Conservation (phyloP, 1,140 invertebrate genomes). For the Meloidogyne floridensis region DNA sequence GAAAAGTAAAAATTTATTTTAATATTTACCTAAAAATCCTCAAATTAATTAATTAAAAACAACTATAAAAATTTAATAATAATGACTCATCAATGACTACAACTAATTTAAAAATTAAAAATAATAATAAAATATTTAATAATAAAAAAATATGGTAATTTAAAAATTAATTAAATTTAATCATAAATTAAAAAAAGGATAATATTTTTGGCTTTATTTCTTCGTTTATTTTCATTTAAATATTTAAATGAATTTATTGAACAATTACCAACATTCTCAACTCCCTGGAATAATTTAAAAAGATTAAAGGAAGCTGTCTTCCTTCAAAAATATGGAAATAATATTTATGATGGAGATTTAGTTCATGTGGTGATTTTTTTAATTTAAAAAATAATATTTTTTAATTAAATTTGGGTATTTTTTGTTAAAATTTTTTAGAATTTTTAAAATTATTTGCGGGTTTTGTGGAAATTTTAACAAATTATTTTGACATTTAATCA, state of each 20-base stretch:
- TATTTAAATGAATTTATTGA: slow-evolving; percentile 40
- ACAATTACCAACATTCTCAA: slow-evolving; percentile 45
- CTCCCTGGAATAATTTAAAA: slow-evolving; percentile 50
- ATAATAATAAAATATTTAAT: neutral
- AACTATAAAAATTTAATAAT: neutral
- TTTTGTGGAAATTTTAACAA: too few species aligned
- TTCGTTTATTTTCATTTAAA: slow-evolving; percentile 13
- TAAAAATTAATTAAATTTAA: neutral
- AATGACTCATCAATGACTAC: neutral
- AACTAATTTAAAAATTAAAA: too few species aligned
- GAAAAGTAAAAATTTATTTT: too few species aligned
- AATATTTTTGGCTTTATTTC: slow-evolving; percentile 4
- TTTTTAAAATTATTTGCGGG: too few species aligned
- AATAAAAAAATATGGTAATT: slow-evolving; percentile 15
- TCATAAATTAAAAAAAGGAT: slow-evolving; percentile 14
- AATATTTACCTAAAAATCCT: too few species aligned
- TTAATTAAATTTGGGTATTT: neutral
- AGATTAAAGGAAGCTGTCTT: slow-evolving; percentile 51
- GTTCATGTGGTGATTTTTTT: slow-evolving; percentile 51
- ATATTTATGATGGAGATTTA: slow-evolving; percentile 55
- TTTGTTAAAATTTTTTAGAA: too few species aligned
- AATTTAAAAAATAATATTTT: slow-evolving; percentile 7
- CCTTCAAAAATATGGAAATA: slow-evolving; percentile 34
- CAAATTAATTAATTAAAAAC: neutral
- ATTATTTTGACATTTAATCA: too few species aligned